phyloP scores from a whole-genome alignment of 2,888 invertebrate species.

The Anarsia innoxiella region DNA sequence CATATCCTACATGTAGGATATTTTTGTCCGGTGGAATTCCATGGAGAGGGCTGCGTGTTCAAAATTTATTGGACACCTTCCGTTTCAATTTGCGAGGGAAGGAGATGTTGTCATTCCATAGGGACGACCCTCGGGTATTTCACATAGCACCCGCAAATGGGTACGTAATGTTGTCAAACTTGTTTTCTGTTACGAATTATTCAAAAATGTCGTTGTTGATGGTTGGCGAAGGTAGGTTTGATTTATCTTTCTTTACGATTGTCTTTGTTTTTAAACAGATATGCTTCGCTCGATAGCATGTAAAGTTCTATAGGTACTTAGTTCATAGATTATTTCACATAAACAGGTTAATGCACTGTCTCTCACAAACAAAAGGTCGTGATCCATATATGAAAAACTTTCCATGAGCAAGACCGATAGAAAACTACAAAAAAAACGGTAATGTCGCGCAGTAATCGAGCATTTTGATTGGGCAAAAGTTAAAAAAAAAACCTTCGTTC shows the following conservation, averaged over 20 bases:
- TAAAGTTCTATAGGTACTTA: not conserved
- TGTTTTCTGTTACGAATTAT: slow-evolving; percentile 19
- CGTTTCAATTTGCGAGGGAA: slow-evolving; percentile 61
- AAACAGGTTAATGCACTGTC: not conserved
- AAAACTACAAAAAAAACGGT: too few relatives aligned
- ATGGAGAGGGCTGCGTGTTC: slow-evolving; percentile 36
- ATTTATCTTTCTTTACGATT: slow-evolving; percentile 15
- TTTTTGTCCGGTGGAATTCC: too few relatives aligned
- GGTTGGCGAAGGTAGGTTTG: too few relatives aligned
- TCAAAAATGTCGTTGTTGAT: too few relatives aligned
- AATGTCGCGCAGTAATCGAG: too few relatives aligned
- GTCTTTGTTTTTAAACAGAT: not conserved
- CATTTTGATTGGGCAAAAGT: too few relatives aligned
- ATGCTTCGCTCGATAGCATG: not conserved
- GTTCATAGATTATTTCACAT: not conserved
- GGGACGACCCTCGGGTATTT: slow-evolving; percentile 21
- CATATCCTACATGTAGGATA: too few relatives aligned
- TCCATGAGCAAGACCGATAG: too few relatives aligned
- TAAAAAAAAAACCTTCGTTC: too few relatives aligned
- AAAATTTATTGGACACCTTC: slow-evolving; percentile 65
- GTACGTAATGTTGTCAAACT: slow-evolving; percentile 23
- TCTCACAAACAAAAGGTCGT: too few relatives aligned
- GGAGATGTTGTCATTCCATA: slow-evolving; percentile 41
- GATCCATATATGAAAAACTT: too few relatives aligned
- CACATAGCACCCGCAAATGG: slow-evolving; percentile 21